These are phyloP conservation scores for Microdon myrmicae DNA, from an alignment of 2,888 invertebrate species.

Conservation along the genomic window DNA sequence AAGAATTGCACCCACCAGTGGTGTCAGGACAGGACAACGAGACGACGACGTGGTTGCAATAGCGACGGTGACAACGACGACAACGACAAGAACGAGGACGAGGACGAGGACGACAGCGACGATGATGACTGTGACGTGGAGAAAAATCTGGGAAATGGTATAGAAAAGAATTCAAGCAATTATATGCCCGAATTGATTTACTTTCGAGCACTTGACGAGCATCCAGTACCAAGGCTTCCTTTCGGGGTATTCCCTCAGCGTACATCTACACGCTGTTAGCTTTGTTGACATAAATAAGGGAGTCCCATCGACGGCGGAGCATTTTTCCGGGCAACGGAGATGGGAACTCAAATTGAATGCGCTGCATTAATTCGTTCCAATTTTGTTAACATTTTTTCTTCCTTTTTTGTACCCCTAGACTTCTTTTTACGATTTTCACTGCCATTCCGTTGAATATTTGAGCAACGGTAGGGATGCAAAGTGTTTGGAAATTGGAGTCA, in stretches of 20 bases:
- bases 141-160: slow-evolving; percentile 41
- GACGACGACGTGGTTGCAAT: slow-evolving; percentile 22
- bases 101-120: not conserved
- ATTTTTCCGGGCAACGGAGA: too few relatives aligned
- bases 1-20: slow-evolving; percentile 22
- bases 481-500: slow-evolving; percentile 10
- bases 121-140: slow-evolving; percentile 37
- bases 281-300: slow-evolving; percentile 46
- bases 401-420: too few relatives aligned
- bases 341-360: slow-evolving; percentile 37
- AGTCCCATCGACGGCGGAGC: slow-evolving; percentile 5
- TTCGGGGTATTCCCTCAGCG: slow-evolving; percentile 11
- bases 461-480: slow-evolving; percentile 12
- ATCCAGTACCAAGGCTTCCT: slow-evolving; percentile 35
- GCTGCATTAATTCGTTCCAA: slow-evolving; percentile 49
- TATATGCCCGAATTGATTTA: slow-evolving; percentile 52
- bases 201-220: slow-evolving; percentile 46
- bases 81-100: slow-evolving; percentile 11
- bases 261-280: slow-evolving; percentile 43
- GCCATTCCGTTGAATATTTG: slow-evolving; percentile 23
- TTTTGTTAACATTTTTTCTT: too few relatives aligned
- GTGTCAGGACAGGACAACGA: too few relatives aligned
- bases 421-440: slow-evolving; percentile 8
- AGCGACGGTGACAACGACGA: too few relatives aligned
- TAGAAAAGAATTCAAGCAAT: slow-evolving; percentile 43